phyloP scores from a whole-genome alignment of 2,888 invertebrate species.

The Adelphocoris suturalis region DNA sequence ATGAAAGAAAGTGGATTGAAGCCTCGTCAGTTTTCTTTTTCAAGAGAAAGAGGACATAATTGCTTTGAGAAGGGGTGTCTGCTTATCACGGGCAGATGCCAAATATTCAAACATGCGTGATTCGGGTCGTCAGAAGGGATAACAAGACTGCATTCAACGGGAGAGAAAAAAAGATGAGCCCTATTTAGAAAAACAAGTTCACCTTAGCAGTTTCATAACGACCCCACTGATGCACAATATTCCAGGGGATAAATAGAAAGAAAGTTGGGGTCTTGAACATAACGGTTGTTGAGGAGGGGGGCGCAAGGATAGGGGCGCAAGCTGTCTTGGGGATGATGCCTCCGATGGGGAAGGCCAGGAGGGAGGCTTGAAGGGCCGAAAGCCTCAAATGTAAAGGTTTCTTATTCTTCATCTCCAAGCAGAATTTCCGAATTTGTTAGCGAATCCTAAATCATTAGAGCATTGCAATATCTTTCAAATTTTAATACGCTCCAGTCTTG shows the following conservation, averaged over 20 bases:
- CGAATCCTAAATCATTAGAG: no score
- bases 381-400: no score
- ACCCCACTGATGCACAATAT: slow-evolving; percentile 20
- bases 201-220: slow-evolving; percentile 21
- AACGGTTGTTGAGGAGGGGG: slow-evolving; percentile 15
- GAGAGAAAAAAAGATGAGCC: neutral
- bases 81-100: neutral
- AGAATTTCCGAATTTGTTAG: no score
- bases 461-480: no score
- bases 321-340: neutral
- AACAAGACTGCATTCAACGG: slow-evolving; percentile 17
- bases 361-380: no score
- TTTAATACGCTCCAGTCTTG: no score
- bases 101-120: no score
- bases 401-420: no score
- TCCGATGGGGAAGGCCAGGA: neutral
- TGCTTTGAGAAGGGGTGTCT: neutral
- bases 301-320: slow-evolving; percentile 2
- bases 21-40: neutral
- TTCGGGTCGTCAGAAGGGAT: neutral
- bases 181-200: slow-evolving; percentile 19
- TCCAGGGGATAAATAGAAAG: neutral
- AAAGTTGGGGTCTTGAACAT: slow-evolving; percentile 26
- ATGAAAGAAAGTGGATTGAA: no score
- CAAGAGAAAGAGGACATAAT: neutral